Evolutionary conservation across 2,888 invertebrate genomes (phyloP), one percentile per base, ranked within the genome.

Genomic region (Baronia brevicornis): DNA sequence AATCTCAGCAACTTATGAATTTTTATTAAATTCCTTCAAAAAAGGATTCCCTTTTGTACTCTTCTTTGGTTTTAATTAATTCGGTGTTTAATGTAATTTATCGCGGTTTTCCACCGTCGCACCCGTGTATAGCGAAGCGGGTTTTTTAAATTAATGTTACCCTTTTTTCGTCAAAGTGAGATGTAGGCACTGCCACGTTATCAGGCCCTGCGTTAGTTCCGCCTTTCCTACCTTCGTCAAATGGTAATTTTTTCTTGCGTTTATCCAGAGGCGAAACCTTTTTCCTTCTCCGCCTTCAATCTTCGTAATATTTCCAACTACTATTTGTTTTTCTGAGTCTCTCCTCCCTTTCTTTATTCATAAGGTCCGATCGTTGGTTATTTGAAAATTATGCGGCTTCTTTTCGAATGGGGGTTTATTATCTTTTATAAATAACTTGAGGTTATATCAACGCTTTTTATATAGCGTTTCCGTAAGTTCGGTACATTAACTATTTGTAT

Each of bases 21-120:
- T 61, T 59, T 58, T 54, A 63, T 63, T 61, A 60, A 53, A 53
- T 54, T 55, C 46, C 54, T 45, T 46, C 41, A 51, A 52, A n/a
- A n/a, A 54, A 56, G 62, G 54, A 46, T 56, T 57, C 52, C 45
- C 54, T 51, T 46, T 53, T 56, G 54, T 58, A 54, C 58, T 57
- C 50, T 46, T 52, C 51, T 54, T 41, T 46, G 45, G 56, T 60
- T 67, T 62, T 68, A 73, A 74, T 73, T 71, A 72, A 72, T 74
- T 67, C 61, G 59, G 51, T 57, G 54, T 69, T 71, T 68, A 67
- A 63, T 60, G 60, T 73, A 71, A 77, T 77, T 74, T 73, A 73
- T 69, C 44, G 65, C 49, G 43, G 46, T 44, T 46, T 49, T 51
- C 50, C 40, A 27, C 35, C 27, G 38, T 39, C 41, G 34, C 38